Base-by-base conservation (phyloP, 2,797 vertebrate species). In the Orientallactaga sibirica region DNA sequence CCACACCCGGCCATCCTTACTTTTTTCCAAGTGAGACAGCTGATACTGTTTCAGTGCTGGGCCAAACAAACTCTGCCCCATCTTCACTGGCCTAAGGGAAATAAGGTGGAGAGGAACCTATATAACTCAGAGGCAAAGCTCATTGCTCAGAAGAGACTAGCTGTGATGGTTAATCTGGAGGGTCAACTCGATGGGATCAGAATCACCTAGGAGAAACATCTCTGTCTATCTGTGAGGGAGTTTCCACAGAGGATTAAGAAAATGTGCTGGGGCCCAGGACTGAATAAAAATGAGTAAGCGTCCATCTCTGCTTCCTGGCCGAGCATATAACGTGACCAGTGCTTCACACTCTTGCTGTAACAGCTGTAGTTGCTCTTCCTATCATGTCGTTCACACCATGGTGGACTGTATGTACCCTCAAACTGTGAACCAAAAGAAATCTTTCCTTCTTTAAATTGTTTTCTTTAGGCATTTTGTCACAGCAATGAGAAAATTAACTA, bases 361-460 rank as follows among this genome's bases (percentile, higher is more conserved):
- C 10, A 25, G 16, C 55, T 58, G 12, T 11, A 58, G 48, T 48
- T 48, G 48, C 5, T 48, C 48, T 48, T 48, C 48, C 48, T 48
- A 7, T 9, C 48, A 48, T 2, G 48, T 7, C 33, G 24, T 29
- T 74, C 4, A 55, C 25, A 2, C 1, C 6, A 1, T 3, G 18
- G 41, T 7, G 37, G 55, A 62, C 70, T 15, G 55, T 37, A 62
- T 15, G 37, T 37, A 74, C 33, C 55, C 55, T 86, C 9, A 24
- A 61, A 61, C 24, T 86, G 15, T 41, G 52, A 73, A 33, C 68
- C 37, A 27, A 85, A 41, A 73, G 37, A 41, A 85, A 71, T 24
- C 52, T 24, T 62, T 24, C 37, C 16, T 1, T 43, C 25, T 33
- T 74, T 8, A 16, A 10, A 70, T 25, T 74, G 52, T n/a, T 64